These are phyloP conservation scores for Poicephalus meyeri DNA, from an alignment of 2,113 vertebrate species.

Conservation along the genomic window DNA sequence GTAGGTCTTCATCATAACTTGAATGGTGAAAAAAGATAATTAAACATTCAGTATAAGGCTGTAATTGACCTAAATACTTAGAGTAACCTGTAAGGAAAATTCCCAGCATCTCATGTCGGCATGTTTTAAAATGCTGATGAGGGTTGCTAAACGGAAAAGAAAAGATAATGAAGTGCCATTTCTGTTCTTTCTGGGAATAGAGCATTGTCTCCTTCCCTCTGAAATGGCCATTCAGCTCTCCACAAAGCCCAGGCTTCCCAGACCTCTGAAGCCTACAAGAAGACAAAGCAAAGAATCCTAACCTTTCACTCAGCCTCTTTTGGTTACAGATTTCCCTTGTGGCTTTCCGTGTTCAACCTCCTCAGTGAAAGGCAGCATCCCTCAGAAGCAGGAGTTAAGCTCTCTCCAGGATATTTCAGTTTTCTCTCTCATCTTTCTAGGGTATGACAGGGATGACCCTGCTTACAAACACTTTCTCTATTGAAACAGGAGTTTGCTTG, in stretches of 20 bases:
- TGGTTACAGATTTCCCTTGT: neutral
- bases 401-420: neutral
- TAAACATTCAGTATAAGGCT: neutral
- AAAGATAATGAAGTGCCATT: neutral
- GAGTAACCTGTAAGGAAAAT: neutral
- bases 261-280: neutral
- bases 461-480: neutral
- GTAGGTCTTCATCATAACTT: neutral
- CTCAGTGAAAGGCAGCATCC: neutral
- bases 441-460: neutral
- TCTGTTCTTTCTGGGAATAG: neutral
- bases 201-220: fast-evolving
- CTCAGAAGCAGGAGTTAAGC: neutral
- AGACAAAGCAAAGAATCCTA: neutral
- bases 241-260: neutral
- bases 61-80: neutral
- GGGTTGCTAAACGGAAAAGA: neutral
- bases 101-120: neutral
- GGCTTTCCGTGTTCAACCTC: neutral
- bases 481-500: neutral
- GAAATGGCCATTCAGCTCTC: neutral
- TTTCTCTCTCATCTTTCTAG: neutral
- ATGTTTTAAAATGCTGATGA: neutral
- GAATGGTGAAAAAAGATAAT: neutral
- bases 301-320: neutral